These are phyloP conservation scores for Notamacropus eugenii DNA, from an alignment of 2,797 vertebrate genomes.

Conservation along the genomic window DNA sequence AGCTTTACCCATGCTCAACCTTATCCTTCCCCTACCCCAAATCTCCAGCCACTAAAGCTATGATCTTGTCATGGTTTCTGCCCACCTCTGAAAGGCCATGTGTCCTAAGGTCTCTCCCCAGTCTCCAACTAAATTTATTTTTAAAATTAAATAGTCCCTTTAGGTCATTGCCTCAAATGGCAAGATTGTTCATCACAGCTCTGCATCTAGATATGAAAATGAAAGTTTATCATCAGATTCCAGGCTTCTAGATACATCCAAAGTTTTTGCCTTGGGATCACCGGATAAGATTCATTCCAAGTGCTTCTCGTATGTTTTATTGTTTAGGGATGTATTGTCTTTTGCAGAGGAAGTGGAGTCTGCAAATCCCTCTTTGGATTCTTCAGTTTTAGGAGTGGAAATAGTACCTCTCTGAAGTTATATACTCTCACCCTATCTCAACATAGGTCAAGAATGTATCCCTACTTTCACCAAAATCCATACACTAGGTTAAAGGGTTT, in stretches of 20 bases:
- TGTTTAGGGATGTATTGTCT: not conserved
- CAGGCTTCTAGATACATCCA: not conserved
- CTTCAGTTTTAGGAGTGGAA: constrained; percentile 59
- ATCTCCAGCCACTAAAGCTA: not conserved
- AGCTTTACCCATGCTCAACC: not conserved
- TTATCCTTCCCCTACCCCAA: not conserved
- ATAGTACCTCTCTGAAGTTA: constrained; percentile 55
- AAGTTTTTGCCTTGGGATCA: not conserved
- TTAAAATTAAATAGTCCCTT: not conserved
- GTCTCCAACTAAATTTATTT: not conserved
- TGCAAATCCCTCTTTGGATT: not conserved
- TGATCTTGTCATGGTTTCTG: not conserved
- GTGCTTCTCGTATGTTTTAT: not conserved
- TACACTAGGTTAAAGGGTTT: constrained; percentile 45
- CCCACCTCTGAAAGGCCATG: not conserved
- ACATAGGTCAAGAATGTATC: not conserved
- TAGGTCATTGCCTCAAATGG: not conserved
- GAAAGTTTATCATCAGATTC: not conserved
- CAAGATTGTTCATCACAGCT: not conserved
- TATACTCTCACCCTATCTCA: not conserved
- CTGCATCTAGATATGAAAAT: not conserved
- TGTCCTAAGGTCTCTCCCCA: not conserved
- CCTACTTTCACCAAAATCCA: not conserved
- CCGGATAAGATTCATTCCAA: not conserved
- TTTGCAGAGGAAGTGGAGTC: not conserved